Percentiles rank a stretch among this genome's conserved stretches.
Evolutionary conservation across 2,113 vertebrate genomes (phyloP).

Genomic region (Athene noctua): DNA sequence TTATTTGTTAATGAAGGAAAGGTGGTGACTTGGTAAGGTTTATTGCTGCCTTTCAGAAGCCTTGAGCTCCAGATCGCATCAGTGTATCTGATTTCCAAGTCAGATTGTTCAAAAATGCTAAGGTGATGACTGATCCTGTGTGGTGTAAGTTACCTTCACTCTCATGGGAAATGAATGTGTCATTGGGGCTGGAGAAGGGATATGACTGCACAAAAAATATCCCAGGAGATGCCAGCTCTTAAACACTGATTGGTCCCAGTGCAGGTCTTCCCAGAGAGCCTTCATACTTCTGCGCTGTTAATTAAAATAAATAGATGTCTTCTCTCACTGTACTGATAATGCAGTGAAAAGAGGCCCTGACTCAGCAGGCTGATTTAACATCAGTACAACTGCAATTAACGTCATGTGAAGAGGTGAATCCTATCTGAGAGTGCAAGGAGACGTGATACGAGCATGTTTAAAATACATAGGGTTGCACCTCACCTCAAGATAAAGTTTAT

Average conservation of each 20-base stretch:
- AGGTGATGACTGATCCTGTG: background rate
- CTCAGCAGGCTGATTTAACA: background rate
- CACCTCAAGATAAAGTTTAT: background rate
- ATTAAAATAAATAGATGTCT: background rate
- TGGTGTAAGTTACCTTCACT: background rate
- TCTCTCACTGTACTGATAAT: background rate
- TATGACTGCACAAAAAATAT: background rate
- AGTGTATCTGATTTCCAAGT: background rate
- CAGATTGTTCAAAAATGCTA: background rate
- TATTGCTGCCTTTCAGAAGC: background rate
- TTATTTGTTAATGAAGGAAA: background rate
- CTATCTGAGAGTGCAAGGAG: background rate
- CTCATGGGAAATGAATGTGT: background rate
- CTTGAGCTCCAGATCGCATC: background rate
- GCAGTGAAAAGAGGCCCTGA: background rate
- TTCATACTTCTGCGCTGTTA: background rate
- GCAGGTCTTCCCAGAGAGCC: background rate
- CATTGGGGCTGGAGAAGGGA: background rate
- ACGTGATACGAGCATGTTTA: background rate
- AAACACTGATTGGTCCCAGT: rapidly evolving
- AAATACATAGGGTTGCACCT: background rate
- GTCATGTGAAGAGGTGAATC: background rate
- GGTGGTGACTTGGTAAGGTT: background rate
- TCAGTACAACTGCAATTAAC: background rate
- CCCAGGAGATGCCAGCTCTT: background rate